These are phyloP conservation scores for Phylloscopus trochilus DNA, from an alignment of 2,113 vertebrate species.

Conservation along the genomic window DNA sequence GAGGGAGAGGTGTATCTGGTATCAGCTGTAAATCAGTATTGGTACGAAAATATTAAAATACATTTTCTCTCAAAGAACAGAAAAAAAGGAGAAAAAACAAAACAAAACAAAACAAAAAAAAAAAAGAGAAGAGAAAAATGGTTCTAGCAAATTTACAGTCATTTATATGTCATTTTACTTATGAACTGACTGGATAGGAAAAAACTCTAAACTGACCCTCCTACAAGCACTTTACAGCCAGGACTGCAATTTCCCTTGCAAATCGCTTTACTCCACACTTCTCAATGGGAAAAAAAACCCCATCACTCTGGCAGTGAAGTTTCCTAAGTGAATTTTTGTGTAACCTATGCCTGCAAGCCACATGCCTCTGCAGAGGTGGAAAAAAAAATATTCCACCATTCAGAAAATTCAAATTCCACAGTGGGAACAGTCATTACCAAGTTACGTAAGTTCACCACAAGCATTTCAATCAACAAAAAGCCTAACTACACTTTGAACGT, in stretches of 20 bases:
- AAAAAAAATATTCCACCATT: neutral
- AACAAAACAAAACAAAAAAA: too few relatives aligned
- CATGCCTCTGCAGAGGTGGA: neutral
- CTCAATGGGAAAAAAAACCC: neutral
- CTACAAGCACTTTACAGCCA: neutral
- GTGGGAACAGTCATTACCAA: neutral
- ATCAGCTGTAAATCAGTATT: neutral
- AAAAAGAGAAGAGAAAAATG: neutral
- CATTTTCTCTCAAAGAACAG: neutral
- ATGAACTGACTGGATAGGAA: neutral
- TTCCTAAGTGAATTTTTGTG: neutral
- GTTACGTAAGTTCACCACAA: neutral
- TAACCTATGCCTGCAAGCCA: neutral
- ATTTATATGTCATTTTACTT: neutral
- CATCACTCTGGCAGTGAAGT: neutral
- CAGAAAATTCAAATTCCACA: neutral
- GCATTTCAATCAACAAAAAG: neutral
- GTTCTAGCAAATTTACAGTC: neutral
- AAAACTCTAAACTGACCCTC: neutral
- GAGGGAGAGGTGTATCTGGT: rapidly evolving
- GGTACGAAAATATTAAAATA: neutral
- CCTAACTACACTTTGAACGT: neutral
- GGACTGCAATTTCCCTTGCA: neutral
- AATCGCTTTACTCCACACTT: neutral
- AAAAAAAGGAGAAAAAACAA: neutral